phyloP scores from a whole-genome alignment of 2,113 vertebrate species.

The Thymallus thymallus region DNA sequence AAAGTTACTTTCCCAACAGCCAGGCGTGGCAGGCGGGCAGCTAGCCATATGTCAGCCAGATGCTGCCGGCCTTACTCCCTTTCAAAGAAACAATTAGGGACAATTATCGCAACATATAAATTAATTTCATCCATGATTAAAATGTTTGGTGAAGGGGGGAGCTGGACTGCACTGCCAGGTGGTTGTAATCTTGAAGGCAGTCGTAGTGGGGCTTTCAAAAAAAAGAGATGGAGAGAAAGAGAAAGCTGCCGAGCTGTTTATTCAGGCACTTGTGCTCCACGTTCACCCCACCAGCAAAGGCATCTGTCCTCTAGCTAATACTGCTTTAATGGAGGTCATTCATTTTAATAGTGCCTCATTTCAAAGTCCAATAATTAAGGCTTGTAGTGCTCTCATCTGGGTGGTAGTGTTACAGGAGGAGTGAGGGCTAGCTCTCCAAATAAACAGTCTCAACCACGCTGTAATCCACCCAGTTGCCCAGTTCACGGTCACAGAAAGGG shows the following conservation, averaged over 20 bases:
- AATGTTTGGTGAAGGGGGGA: conserved; percentile 56
- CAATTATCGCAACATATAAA: conserved; percentile 79
- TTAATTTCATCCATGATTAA: conserved; percentile 78
- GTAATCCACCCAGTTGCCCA: conserved; percentile 24
- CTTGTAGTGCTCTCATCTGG: conserved; percentile 56
- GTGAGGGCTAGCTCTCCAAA: conserved; percentile 60
- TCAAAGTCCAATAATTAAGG: conserved; percentile 71
- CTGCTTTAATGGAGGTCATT: conserved; percentile 75
- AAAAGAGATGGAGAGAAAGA: conserved; percentile 24
- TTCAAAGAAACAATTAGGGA: conserved; percentile 80
- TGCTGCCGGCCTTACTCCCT: conserved; percentile 58
- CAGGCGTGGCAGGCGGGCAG: background rate
- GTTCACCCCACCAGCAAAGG: conserved; percentile 41
- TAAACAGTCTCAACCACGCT: conserved; percentile 54
- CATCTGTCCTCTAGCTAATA: conserved; percentile 65
- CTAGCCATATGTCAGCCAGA: conserved; percentile 71
- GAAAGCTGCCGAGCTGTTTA: conserved; percentile 70
- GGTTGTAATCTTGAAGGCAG: conserved; percentile 70
- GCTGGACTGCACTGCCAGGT: conserved; percentile 66
- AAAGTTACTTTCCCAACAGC: conserved; percentile 52
- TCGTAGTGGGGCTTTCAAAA: conserved; percentile 48
- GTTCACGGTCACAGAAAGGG: conserved; percentile 30
- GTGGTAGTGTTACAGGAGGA: conserved; percentile 52
- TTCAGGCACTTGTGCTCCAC: conserved; percentile 64
- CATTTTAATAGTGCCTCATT: conserved; percentile 74